phyloP scores from a whole-genome alignment of 2,888 invertebrate genomes.

The Acrobasis suavella region DNA sequence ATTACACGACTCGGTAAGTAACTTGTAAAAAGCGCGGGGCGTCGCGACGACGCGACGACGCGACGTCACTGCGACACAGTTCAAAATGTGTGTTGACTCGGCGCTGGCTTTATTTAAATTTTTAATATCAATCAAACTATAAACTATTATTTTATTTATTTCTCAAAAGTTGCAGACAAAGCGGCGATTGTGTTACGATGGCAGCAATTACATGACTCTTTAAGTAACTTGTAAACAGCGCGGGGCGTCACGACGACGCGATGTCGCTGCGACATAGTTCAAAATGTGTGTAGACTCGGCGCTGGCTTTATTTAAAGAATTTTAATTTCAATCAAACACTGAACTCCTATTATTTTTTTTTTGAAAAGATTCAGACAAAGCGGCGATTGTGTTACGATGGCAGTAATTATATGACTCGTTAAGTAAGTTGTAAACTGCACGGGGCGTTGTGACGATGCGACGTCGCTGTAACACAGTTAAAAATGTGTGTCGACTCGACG shows the following conservation, averaged over 20 bases:
- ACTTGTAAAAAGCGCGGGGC: slow-evolving; percentile 38
- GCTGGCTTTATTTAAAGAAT: neutral
- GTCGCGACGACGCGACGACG: slow-evolving; percentile 15
- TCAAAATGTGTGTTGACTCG: too few relatives aligned
- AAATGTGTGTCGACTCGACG: too few relatives aligned
- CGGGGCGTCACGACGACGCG: slow-evolving; percentile 21
- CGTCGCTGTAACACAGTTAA: neutral
- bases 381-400: slow-evolving; percentile 26
- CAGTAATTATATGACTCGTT: slow-evolving; percentile 45
- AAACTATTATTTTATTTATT: slow-evolving; percentile 32
- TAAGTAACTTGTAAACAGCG: slow-evolving; percentile 45
- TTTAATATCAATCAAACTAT: slow-evolving; percentile 19
- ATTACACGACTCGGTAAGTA: slow-evolving; percentile 45
- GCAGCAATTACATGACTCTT: slow-evolving; percentile 44
- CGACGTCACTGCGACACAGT: neutral
- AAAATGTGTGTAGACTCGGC: neutral
- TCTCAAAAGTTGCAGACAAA: slow-evolving; percentile 27
- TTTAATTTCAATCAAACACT: too few relatives aligned
- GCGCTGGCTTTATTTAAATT: neutral
- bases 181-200: slow-evolving; percentile 40
- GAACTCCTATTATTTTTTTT: too few relatives aligned
- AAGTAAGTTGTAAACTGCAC: slow-evolving; percentile 44
- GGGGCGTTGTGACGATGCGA: slow-evolving; percentile 18
- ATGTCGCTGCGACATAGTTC: neutral
- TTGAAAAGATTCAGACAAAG: too few relatives aligned